These are phyloP conservation scores for Sycon ciliatum DNA, from an alignment of 37 sponge, comb jelly and placozoan genomes.

Conservation along the genomic window DNA sequence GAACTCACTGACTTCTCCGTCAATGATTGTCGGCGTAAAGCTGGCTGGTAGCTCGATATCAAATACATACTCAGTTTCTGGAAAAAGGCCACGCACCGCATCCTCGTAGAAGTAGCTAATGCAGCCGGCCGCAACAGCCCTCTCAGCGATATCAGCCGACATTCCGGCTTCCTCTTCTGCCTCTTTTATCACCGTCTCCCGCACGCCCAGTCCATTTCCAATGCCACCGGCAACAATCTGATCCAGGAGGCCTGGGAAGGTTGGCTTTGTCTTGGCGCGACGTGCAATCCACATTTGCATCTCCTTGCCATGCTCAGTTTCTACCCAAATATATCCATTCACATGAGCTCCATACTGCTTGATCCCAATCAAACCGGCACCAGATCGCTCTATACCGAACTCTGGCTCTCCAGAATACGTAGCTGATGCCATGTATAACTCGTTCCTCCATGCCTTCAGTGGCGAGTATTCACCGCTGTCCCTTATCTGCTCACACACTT, in stretches of 20 bases:
- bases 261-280: conserved; percentile 40
- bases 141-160: conserved; percentile 22
- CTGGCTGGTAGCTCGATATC: conserved; percentile 57
- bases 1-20: conserved; percentile 54
- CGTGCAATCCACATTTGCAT: conserved; percentile 55
- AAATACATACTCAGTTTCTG: conserved; percentile 56
- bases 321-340: conserved; percentile 36
- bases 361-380: conserved; percentile 37
- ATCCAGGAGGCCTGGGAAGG: conserved; percentile 57
- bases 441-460: too few relatives aligned
- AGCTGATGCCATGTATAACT: too few relatives aligned
- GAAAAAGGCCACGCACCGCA: conserved; percentile 32
- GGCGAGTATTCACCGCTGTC: too few relatives aligned
- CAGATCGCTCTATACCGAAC: conserved; percentile 45
- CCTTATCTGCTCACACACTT: too few relatives aligned
- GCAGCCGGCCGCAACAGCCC: conserved; percentile 41
- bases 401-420: too few relatives aligned
- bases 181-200: conserved; percentile 54
- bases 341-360: conserved; percentile 54
- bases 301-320: too few relatives aligned
- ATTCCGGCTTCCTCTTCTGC: conserved; percentile 55
- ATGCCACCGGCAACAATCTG: conserved; percentile 55
- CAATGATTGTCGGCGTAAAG: conserved; percentile 46
- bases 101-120: conserved; percentile 48
- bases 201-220: conserved; percentile 20